phyloP scores from a whole-genome alignment of 2,888 invertebrate genomes.

The Philereme transversata region DNA sequence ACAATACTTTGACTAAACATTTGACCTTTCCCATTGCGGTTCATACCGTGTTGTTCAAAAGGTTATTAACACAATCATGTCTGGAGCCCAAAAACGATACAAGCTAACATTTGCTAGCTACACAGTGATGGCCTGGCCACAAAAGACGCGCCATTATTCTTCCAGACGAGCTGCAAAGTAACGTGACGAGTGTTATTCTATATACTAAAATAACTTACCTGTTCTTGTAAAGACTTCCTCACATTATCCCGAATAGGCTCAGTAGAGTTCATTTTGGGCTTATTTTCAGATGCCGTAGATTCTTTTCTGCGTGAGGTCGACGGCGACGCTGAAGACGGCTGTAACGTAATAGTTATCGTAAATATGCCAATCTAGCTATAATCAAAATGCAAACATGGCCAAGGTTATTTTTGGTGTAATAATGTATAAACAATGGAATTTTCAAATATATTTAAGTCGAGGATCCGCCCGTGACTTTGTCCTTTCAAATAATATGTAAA shows the following conservation, averaged over 20 bases:
- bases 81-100: no score
- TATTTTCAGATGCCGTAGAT: constrained; percentile 55
- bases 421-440: constrained; percentile 20
- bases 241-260: constrained; percentile 93
- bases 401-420: constrained; percentile 51
- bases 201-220: constrained; percentile 4
- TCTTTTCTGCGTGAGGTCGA: constrained; percentile 71
- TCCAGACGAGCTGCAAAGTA: no score
- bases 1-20: no score
- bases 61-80: no score
- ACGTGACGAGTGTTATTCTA: no score
- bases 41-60: no score
- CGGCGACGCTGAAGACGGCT: constrained; percentile 67
- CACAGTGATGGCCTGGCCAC: no score
- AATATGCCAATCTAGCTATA: constrained; percentile 58
- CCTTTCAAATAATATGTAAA: no score
- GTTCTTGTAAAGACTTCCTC: constrained; percentile 88
- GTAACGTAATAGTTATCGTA: constrained; percentile 64
- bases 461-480: no score
- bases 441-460: background rate
- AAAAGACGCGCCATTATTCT: no score
- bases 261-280: constrained; percentile 67
- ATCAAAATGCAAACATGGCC: constrained; percentile 68
- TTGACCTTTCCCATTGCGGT: no score
- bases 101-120: no score